Conservation (phyloP, 2,113 vertebrate genomes). For the Malurus cyaneus region DNA sequence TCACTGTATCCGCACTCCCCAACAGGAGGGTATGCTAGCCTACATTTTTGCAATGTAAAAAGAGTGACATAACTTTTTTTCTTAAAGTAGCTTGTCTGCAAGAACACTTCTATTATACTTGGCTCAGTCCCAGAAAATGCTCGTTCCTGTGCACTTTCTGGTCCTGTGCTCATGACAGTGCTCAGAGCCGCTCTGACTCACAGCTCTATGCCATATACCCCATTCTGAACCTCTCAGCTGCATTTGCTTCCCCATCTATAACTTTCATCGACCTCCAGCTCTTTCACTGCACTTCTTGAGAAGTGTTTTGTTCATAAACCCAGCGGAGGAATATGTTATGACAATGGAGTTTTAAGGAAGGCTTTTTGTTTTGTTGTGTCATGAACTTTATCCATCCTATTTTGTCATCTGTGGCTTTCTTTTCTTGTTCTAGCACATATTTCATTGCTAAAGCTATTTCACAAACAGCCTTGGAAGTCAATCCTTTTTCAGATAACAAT, state of each 20-base stretch:
- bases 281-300: slow-evolving; percentile 36
- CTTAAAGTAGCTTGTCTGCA: slow-evolving; percentile 16
- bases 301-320: slow-evolving; percentile 36
- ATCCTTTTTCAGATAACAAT: slow-evolving; percentile 32
- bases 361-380: slow-evolving; percentile 47
- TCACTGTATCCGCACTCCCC: slow-evolving; percentile 56
- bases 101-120: neutral
- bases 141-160: neutral
- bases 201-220: neutral
- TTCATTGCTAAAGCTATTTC: slow-evolving; percentile 34
- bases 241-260: neutral
- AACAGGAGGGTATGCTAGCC: neutral
- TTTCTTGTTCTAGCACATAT: slow-evolving; percentile 42
- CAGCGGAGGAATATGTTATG: slow-evolving; percentile 29
- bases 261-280: slow-evolving; percentile 7
- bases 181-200: neutral
- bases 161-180: neutral
- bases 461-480: slow-evolving; percentile 34
- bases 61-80: slow-evolving; percentile 63
- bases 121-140: neutral
- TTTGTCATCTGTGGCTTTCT: slow-evolving; percentile 43
- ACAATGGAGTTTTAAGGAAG: slow-evolving; percentile 51
- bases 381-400: slow-evolving; percentile 31
- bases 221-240: slow-evolving; percentile 21
- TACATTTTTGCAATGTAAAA: slow-evolving; percentile 63